Base-by-base conservation (phyloP, 2,113 vertebrate species). In the Peromyscus leucopus region DNA sequence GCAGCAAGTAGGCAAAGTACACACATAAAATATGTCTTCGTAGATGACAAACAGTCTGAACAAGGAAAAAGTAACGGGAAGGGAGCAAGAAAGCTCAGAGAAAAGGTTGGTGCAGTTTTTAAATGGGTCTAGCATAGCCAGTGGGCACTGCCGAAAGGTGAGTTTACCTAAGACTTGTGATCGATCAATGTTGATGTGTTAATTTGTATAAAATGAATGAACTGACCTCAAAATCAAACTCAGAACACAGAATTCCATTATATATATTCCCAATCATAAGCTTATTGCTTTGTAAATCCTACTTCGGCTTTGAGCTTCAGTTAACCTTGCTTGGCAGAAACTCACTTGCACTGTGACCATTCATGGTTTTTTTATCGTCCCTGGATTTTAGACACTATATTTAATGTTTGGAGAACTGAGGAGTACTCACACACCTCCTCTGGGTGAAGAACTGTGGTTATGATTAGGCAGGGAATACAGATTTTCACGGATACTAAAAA, bases 191-290 rank as follows among this genome's bases (percentile, higher is more conserved):
- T 36, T 69, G 42, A 24, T 39, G 71, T 26, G 80, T 39, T 95
- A 72, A 33, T 59, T 85, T 89, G 22, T 71, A 93, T 22, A 63
- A 97, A 95, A 88, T 93, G 21, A 89, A 92, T 85, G 17, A 79
- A 74, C 15, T 67, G 65, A 12, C 24, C 65, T 48, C 89, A 95
- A 96, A 93, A 42, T 59, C 61, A 85, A 15, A 55, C 17, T 87
- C 28, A 96, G 61, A 93, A n/a, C 76, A 83, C 67, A 85, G 42
- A 89, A 82, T 7, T 16, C 21, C 24, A 11, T 93, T 79, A 59
- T 85, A 76, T 83, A 94, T 59, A 75, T 28, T 92, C 63, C 55
- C 21, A 59, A 11, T 65, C 82, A 84, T 80, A 88, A 86, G 61
- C 24, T 89, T 82, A 57, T 31, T 86, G 39, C 57, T 95, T 69